These are phyloP conservation scores for Amitus sp. DNA, from an alignment of 2,888 invertebrate genomes.

Conservation along the genomic window DNA sequence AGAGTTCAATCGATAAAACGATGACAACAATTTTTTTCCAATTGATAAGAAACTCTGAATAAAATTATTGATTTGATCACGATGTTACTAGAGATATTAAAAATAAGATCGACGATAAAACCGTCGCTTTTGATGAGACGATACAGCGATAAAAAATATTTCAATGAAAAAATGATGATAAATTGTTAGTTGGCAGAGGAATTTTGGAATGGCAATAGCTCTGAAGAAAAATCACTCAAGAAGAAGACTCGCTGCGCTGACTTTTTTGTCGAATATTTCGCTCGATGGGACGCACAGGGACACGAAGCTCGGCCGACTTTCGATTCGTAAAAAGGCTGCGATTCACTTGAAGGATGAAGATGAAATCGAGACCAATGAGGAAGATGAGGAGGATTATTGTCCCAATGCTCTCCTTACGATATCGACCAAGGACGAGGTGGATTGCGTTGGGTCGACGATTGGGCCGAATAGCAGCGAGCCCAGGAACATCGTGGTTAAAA, in stretches of 20 bases:
- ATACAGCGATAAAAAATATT: too few relatives aligned
- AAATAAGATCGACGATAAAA: too few relatives aligned
- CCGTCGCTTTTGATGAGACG: too few relatives aligned
- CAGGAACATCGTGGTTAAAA: conserved; percentile 5
- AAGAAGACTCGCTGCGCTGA: conserved; percentile 89
- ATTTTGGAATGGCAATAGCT: conserved; percentile 68
- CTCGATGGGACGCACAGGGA: conserved; percentile 89
- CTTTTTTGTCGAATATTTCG: conserved; percentile 95
- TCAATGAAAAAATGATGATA: too few relatives aligned
- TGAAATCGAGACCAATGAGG: conserved; percentile 28
- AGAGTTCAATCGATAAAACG: too few relatives aligned
- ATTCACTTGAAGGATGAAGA: conserved; percentile 29
- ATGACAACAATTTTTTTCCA: background rate
- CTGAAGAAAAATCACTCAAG: conserved; percentile 75
- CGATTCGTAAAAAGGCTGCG: conserved; percentile 57
- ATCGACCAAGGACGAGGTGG: conserved; percentile 51
- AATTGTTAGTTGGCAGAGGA: too few relatives aligned
- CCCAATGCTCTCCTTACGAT: conserved; percentile 25
- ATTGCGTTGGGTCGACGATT: conserved; percentile 16
- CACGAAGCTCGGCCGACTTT: conserved; percentile 70
- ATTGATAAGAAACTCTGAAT: background rate
- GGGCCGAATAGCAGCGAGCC: conserved; percentile 13
- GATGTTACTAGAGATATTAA: too few relatives aligned
- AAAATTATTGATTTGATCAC: too few relatives aligned
- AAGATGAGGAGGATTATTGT: conserved; percentile 9